Conservation (phyloP, 2,113 vertebrate species). For the Colinus virginianus region DNA sequence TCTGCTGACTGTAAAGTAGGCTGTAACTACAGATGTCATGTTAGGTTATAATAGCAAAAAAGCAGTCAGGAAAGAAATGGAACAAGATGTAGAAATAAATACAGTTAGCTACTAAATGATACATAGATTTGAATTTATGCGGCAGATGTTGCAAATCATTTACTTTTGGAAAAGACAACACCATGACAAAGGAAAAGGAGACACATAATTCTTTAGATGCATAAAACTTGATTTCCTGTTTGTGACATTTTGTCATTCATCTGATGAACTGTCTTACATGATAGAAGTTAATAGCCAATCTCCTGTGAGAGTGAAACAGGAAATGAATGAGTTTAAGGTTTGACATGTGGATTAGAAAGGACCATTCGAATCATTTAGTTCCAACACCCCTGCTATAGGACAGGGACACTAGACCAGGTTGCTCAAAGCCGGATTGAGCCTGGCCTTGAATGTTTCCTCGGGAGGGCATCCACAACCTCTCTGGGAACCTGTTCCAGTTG, state of each 20-base stretch:
- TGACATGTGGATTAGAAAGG: too few relatives aligned
- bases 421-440: too few relatives aligned
- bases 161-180: neutral
- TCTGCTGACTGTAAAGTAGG: neutral
- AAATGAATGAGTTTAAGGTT: neutral
- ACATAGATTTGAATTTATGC: neutral
- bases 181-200: neutral
- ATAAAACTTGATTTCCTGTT: slow-evolving; percentile 23
- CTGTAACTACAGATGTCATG: fast-evolving
- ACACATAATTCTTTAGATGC: neutral
- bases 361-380: too few relatives aligned
- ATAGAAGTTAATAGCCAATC: neutral
- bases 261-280: neutral
- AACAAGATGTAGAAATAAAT: neutral
- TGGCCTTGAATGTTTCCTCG: too few relatives aligned
- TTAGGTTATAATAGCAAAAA: neutral
- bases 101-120: neutral
- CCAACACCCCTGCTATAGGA: too few relatives aligned
- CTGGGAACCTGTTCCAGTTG: too few relatives aligned
- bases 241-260: slow-evolving; percentile 17
- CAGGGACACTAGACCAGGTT: too few relatives aligned
- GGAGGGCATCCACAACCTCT: too few relatives aligned
- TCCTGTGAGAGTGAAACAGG: neutral
- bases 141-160: neutral
- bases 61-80: neutral